phyloP scores from a whole-genome alignment of 2,797 vertebrate species.

The Pseudotriccus pelzelni region DNA sequence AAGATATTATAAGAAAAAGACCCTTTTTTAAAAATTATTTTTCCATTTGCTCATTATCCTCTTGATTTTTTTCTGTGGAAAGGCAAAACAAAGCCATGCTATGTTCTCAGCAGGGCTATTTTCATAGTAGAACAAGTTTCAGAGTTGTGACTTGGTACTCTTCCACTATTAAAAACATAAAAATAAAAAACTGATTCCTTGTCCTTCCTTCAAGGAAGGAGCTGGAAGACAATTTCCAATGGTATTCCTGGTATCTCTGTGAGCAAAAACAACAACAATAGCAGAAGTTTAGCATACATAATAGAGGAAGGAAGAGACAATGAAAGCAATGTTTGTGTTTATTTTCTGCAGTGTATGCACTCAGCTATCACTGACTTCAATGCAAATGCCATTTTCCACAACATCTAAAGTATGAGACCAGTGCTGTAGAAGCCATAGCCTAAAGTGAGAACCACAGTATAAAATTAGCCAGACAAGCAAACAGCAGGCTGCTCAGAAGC shows the following conservation, averaged over 20 bases:
- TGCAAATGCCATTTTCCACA: neutral
- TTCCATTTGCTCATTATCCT: constrained; percentile 57
- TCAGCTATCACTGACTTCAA: neutral
- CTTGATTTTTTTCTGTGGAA: constrained; percentile 23
- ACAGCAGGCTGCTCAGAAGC: neutral
- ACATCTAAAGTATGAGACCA: neutral
- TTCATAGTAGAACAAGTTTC: constrained; percentile 63
- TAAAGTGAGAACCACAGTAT: neutral
- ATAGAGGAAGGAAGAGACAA: constrained; percentile 24
- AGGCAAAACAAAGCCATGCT: constrained; percentile 68
- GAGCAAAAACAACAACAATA: neutral
- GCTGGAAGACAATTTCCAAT: constrained; percentile 14
- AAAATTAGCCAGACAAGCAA: neutral
- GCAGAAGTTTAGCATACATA: neutral
- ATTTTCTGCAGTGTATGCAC: neutral
- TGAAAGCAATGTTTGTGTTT: constrained; percentile 9
- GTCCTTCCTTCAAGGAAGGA: constrained; percentile 14
- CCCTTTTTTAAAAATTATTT: neutral
- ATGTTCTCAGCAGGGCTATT: constrained; percentile 58
- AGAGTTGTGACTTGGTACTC: constrained; percentile 25
- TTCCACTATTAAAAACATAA: constrained; percentile 43
- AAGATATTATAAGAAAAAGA: neutral
- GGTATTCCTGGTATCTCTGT: constrained; percentile 2
- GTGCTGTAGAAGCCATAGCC: neutral
- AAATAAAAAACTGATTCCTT: constrained; percentile 21